A percentile compares a stretch with the other conserved stretches of the same genome.
phyloP scores from a whole-genome alignment of 2,888 invertebrate genomes.

The Rhabditophanes sp. region DNA sequence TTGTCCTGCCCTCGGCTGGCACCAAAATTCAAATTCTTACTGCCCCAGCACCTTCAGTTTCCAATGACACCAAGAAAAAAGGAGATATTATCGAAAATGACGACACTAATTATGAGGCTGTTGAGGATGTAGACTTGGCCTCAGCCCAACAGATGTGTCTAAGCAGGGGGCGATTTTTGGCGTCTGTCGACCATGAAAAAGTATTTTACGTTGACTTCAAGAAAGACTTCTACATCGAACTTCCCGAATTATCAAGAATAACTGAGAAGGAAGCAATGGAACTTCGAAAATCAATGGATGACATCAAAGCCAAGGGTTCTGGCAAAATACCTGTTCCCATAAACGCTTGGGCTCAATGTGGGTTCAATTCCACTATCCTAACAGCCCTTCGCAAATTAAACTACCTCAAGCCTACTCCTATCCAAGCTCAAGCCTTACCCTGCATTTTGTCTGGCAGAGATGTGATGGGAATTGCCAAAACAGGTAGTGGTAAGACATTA shows the following conservation, averaged over 20 bases:
- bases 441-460: constrained; percentile 81
- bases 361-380: constrained; percentile 46
- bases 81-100: constrained; percentile 97
- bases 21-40: constrained; percentile 11
- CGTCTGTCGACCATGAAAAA: constrained; percentile 71
- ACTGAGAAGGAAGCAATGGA: constrained; percentile 55
- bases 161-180: constrained; percentile 48
- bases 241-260: constrained; percentile 82
- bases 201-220: constrained; percentile 74
- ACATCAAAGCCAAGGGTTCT: constrained; percentile 83
- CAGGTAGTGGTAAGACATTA: constrained; percentile 80
- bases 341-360: constrained; percentile 92
- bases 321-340: constrained; percentile 81
- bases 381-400: constrained; percentile 44
- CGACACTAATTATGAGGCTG: constrained; percentile 58
- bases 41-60: constrained; percentile 10
- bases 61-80: constrained; percentile 49
- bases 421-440: constrained; percentile 84
- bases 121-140: constrained; percentile 39
- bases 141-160: constrained; percentile 31
- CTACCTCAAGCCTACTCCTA: constrained; percentile 94
- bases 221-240: constrained; percentile 88
- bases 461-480: constrained; percentile 95
- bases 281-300: constrained; percentile 63
- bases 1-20: constrained; percentile 4